Evolutionary conservation across 2,797 vertebrate genomes (phyloP).

Genomic region (Labeo calbasu): DNA sequence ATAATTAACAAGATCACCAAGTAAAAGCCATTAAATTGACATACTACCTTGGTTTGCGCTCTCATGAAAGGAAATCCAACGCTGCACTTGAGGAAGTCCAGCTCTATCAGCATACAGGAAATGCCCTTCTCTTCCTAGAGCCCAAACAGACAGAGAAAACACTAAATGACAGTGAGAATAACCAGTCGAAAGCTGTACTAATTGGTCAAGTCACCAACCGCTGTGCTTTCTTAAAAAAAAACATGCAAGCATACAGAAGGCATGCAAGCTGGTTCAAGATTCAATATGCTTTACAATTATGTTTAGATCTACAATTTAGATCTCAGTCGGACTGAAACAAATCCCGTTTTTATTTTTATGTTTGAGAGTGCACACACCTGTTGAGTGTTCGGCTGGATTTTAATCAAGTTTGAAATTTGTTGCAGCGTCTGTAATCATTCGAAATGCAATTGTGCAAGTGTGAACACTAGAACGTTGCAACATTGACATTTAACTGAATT

Average conservation of each 20-base stretch:
- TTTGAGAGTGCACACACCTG: neutral
- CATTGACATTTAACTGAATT: neutral
- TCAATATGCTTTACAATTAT: neutral
- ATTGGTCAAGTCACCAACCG: neutral
- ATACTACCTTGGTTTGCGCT: constrained; percentile 91
- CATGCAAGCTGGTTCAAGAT: neutral
- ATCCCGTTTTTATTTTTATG: neutral
- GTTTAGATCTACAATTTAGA: neutral
- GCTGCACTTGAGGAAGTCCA: constrained; percentile 95
- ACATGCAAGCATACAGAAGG: neutral
- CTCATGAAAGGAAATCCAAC: constrained; percentile 99
- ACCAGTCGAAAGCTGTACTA: neutral
- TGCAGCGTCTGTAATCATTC: neutral
- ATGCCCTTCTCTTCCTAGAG: constrained; percentile 94
- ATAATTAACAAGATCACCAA: neutral
- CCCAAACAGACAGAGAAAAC: constrained; percentile 64
- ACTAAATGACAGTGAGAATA: constrained; percentile 13
- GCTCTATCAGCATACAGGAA: constrained; percentile 91
- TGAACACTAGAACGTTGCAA: neutral
- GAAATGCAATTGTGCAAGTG: neutral
- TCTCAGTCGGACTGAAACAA: too few species aligned
- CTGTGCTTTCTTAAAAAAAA: neutral
- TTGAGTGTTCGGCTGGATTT: neutral
- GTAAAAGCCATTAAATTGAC: neutral
- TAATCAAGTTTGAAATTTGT: neutral